Conservation (phyloP, 1,140 invertebrate species). For the Sycophila sp. region DNA sequence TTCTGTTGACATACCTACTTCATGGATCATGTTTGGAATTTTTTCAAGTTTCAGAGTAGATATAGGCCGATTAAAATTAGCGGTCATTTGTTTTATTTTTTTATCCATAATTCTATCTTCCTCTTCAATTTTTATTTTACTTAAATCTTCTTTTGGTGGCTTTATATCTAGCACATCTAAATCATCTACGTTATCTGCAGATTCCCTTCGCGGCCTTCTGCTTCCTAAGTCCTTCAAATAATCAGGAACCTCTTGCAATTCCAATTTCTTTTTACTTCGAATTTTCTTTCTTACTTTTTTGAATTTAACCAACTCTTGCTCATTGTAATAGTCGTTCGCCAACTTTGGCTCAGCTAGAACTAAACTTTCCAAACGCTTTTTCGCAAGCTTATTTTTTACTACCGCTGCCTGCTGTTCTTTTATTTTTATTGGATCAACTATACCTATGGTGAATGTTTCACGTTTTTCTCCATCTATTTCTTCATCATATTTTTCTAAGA, state of each 20-base stretch:
- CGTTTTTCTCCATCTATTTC: constrained; percentile 86
- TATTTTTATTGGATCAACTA: constrained; percentile 62
- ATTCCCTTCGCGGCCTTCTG: constrained; percentile 62
- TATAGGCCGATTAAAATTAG: constrained; percentile 75
- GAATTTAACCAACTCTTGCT: constrained; percentile 83
- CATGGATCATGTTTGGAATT: constrained; percentile 56
- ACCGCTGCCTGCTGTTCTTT: constrained; percentile 65
- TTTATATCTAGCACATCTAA: constrained; percentile 70
- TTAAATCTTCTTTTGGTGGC: constrained; percentile 69
- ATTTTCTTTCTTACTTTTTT: constrained; percentile 95
- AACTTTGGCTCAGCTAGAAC: constrained; percentile 74
- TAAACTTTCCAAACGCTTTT: constrained; percentile 80
- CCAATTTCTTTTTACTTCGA: too few relatives aligned
- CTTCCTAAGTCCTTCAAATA: constrained; percentile 68
- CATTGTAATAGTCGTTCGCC: constrained; percentile 90
- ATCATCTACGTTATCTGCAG: constrained; percentile 53
- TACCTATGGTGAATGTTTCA: constrained; percentile 84
- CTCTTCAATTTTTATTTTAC: constrained; percentile 73
- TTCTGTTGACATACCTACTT: constrained; percentile 54
- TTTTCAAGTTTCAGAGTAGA: constrained; percentile 60
- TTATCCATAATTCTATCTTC: constrained; percentile 83
- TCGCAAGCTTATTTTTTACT: constrained; percentile 71
- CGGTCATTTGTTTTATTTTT: constrained; percentile 77
- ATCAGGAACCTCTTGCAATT: too few relatives aligned
- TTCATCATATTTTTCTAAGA: constrained; percentile 94